Conservation (phyloP, 2,113 vertebrate species). For the Poeciliopsis turrubarensis region DNA sequence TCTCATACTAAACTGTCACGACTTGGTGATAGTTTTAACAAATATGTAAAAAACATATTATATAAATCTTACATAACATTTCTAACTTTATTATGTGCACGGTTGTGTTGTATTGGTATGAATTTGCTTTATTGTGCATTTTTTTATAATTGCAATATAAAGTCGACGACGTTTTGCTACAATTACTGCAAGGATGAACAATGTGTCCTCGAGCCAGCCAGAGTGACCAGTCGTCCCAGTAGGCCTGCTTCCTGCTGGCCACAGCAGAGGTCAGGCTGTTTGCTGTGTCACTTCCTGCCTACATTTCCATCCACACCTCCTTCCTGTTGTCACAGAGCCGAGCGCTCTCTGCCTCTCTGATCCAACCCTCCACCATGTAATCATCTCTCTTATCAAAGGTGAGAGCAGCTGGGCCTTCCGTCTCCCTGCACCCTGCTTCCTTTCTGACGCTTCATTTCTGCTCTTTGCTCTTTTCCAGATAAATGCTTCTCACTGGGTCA, state of each 20-base stretch:
- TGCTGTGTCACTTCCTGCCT: conserved; percentile 19
- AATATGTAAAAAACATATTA: no score
- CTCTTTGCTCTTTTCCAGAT: conserved; percentile 13
- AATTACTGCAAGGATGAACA: neutral
- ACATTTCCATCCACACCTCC: no score
- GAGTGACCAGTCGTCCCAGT: neutral
- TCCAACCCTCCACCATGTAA: conserved; percentile 32
- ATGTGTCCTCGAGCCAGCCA: neutral
- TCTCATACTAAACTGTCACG: no score
- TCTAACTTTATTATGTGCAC: no score
- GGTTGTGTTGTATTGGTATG: no score
- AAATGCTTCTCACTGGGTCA: conserved; percentile 4
- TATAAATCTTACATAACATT: no score
- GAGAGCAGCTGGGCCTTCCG: conserved; percentile 1
- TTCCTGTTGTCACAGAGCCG: conserved; percentile 29
- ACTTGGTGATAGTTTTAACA: no score
- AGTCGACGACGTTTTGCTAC: neutral
- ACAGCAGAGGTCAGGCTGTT: conserved; percentile 39
- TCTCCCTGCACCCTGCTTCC: neutral
- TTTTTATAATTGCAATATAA: no score
- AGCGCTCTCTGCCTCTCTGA: conserved; percentile 37
- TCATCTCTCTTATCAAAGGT: conserved; percentile 28
- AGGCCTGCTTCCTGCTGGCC: conserved; percentile 16
- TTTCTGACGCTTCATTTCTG: neutral
- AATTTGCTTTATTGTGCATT: no score